Evolutionary conservation across 1,140 invertebrate species (phyloP), one percentile per base, ranked within the genome.

Genomic region (Argopecten irradians): DNA sequence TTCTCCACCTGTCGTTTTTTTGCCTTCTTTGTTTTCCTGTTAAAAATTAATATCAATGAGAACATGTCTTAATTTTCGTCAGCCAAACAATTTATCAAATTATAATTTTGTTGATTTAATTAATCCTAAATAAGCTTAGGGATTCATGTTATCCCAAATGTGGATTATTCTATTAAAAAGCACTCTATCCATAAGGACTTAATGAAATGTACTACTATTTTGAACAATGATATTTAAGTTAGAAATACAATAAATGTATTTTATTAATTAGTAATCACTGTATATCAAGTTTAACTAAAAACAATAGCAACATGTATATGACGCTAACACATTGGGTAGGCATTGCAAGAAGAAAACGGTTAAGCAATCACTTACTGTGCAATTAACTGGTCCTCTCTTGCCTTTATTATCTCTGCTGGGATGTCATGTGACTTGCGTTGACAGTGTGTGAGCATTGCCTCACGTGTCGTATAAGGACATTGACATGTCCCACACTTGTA

Each of bases 381-480:
- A 7, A 22, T 3, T 0, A 84, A 84, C 8, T 34, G 34, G 11
- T 84, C 36, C 34, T 84, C 33, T 84, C 22, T 84, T 84, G 34
- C 34, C 83, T 36, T 34, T 7, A 84, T 84, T 9, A 36, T 84
- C 34, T 85, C 84, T 3, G 83, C 86, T 8, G 90, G 88, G 11
- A 89, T 34, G 35, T 85, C 43, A 84, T 91, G 90, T 36, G 88
- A 85, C 34, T 87, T 91, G 32, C 86, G 83, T 16, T 36, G 43
- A 82, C 90, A 91, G 85, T 91, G 90, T 36, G 86, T 89, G 8
- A 88, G 55, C 5, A 89, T 83, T 2, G 90, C 88, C 35, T 91
- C 90, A 9, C 33, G 35, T 16, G 88, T 89, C 16, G 83, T 55
- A 41, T 89, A 91, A 19, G 90, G 87, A 83, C 90, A 91, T 16